A percentile compares a stretch with the other conserved stretches of the same genome.
Evolutionary conservation across 2,113 vertebrate species (phyloP).

Genomic region (Pachypanchax playfairii): DNA sequence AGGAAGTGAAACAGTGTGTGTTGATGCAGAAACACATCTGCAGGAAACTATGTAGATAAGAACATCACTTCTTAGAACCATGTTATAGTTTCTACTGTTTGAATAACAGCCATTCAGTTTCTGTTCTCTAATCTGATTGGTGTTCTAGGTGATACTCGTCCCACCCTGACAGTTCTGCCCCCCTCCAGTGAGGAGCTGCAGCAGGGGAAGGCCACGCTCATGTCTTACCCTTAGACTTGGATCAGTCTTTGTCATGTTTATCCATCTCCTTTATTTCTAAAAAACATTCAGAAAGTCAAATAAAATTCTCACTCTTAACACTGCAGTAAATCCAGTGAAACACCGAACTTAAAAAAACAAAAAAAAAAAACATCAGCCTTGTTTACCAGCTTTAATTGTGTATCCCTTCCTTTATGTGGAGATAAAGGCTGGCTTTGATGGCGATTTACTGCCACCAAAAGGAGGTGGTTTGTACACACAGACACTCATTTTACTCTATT

Average conservation of each 20-base stretch:
- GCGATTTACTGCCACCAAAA: too few species aligned
- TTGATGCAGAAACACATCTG: not conserved
- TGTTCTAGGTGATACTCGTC: conserved; percentile 3
- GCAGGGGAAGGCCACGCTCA: not conserved
- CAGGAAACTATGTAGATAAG: not conserved
- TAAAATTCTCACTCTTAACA: too few species aligned
- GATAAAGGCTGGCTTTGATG: too few species aligned
- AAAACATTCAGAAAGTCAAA: too few species aligned
- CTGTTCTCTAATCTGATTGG: conserved; percentile 4
- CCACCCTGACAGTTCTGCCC: conserved; percentile 9
- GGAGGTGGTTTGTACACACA: too few species aligned
- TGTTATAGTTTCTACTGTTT: not conserved
- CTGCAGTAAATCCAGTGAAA: not conserved
- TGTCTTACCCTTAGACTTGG: not conserved
- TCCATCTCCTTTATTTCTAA: too few species aligned
- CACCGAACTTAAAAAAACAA: not conserved
- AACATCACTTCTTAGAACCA: not conserved
- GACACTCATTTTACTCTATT: too few species aligned
- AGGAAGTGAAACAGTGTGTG: conserved; percentile 10
- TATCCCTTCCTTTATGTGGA: too few species aligned
- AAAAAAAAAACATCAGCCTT: too few species aligned
- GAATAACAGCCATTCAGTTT: not conserved
- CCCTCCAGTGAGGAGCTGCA: conserved; percentile 2
- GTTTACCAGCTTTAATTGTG: too few species aligned
- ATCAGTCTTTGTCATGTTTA: too few species aligned